A percentile compares a stretch with the other conserved stretches of the same genome.
These are phyloP conservation scores for Eubasilissa regina DNA, from an alignment of 1,140 invertebrate species.

Conservation along the genomic window DNA sequence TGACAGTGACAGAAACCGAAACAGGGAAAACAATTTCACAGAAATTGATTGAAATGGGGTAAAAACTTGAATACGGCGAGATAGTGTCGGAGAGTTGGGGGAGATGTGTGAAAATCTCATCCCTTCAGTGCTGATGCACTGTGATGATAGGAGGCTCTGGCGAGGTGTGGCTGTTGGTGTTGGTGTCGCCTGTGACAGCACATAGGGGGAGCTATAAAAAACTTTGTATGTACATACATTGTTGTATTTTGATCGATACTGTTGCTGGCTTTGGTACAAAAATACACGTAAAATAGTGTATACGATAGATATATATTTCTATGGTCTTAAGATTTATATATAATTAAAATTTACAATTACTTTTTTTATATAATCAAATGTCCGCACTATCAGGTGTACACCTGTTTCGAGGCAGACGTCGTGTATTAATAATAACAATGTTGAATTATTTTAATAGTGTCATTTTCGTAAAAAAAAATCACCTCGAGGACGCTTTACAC, in stretches of 20 bases:
- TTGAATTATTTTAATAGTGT: too few relatives aligned
- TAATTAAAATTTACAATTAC: too few relatives aligned
- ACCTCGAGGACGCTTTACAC: too few relatives aligned
- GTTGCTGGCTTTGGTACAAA: not conserved
- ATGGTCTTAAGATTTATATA: too few relatives aligned
- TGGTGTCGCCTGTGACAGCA: not conserved
- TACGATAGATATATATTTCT: too few relatives aligned
- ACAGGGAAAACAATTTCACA: constrained; percentile 47
- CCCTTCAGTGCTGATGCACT: constrained; percentile 36
- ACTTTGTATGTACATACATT: not conserved
- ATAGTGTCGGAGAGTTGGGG: constrained; percentile 41
- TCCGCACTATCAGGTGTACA: too few relatives aligned
- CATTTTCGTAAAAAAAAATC: too few relatives aligned
- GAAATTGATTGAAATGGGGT: constrained; percentile 54
- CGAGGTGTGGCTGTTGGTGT: not conserved
- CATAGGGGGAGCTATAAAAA: not conserved
- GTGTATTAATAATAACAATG: too few relatives aligned
- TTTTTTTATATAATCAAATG: too few relatives aligned
- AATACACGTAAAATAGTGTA: too few relatives aligned
- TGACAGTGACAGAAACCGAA: constrained; percentile 56
- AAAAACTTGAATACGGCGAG: constrained; percentile 39
- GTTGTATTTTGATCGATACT: not conserved
- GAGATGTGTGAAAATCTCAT: constrained; percentile 44
- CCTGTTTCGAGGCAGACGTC: too few relatives aligned
- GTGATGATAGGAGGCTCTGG: constrained; percentile 34